Evolutionary conservation across 2,113 vertebrate species (phyloP), one percentile per base, ranked within the genome.

Genomic region (Salvelinus fontinalis): DNA sequence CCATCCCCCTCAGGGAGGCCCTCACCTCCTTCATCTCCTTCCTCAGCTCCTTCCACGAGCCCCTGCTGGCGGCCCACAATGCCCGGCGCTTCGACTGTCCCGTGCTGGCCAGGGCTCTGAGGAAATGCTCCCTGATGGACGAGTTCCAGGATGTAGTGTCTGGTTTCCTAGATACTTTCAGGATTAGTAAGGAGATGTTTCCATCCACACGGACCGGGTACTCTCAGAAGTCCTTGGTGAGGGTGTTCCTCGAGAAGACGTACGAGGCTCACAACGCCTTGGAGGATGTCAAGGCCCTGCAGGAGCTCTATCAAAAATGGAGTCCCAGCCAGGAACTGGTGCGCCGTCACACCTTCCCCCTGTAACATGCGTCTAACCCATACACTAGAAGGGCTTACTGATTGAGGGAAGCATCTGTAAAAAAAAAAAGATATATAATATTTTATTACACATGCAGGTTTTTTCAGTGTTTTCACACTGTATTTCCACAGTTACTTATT

Each of bases 81-180:
- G 89, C 84, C 14, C 34, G 0, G 60, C 44, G 82, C 1, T 93
- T 93, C 12, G 92, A 94, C 20, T 80, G 75, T 0, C 89, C 88
- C 0, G 64, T 94, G 16, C 72, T 94, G 64, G 34, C 0, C 57
- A 76, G 92, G 31, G 82, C 76, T 29, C 74, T 93, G 70, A 6
- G 1, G 3, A 14, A 88, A 44, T 71, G 59, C 18, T 2, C 1
- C 12, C 83, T 93, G 3, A 9, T 9, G 44, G n/a, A 34, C 6
- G 6, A 84, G 66, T 92, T 92, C 31, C 13, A 34, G 75, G 0
- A 65, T 3, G 75, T 81, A 62, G 83, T 62, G 6, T 71, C 49
- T 2, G 79, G 74, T 0, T 92, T 86, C 22, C 34, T 94, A 74
- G 93, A 94, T 48, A 93, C 92, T 1, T 85, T 90, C 20, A 12